Base-by-base conservation (phyloP, 2,888 invertebrate genomes). In the Drosophila affinis region DNA sequence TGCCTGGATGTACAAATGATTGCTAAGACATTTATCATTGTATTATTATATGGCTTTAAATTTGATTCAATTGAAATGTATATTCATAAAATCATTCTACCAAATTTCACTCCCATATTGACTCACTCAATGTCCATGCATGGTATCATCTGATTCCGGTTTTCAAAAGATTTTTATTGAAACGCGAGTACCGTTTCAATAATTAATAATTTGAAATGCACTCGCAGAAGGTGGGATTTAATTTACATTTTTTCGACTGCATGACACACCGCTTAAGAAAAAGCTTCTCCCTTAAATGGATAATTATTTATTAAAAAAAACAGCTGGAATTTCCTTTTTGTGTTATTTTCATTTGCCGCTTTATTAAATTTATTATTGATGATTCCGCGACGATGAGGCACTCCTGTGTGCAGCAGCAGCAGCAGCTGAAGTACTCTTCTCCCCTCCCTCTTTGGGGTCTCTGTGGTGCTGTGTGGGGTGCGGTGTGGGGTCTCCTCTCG, bases 351-450 rank as follows among this genome's bases (percentile, higher is more conserved):
- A 3, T 39, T 39, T 39, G 14, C 14, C 39, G 14, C 39, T 72
- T 69, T 78, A 76, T 82, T 61, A 67, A 70, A 79, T 83, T 74
- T 74, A 83, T 83, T 87, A 83, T 88, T 83, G 88, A 83, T 74
- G 76, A 74, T 72, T 67, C 57, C 72, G 5, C 76, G 68, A 64
- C 68, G 73, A 76, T 79, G 87, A 80, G 71, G 80, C 88, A 76
- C 78, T 83, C 62, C 60, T 63, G 68, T 9, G 69, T 51, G 58
- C 69, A 69, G 57, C 67, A 68, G 18, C 46, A 47, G 46, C 18
- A 47, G 14, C 39, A n/a, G 39, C 67, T 52, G 68, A 67, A 67
- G 67, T 34, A 46, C 21, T 80, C 70, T 75, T 75, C 70, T 72
- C 21, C 21, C 80, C 70, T 21, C 21, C 21, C 75, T 79, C 72